These are phyloP conservation scores for Gopherus evgoodei DNA, from an alignment of 2,113 vertebrate genomes.

Conservation along the genomic window DNA sequence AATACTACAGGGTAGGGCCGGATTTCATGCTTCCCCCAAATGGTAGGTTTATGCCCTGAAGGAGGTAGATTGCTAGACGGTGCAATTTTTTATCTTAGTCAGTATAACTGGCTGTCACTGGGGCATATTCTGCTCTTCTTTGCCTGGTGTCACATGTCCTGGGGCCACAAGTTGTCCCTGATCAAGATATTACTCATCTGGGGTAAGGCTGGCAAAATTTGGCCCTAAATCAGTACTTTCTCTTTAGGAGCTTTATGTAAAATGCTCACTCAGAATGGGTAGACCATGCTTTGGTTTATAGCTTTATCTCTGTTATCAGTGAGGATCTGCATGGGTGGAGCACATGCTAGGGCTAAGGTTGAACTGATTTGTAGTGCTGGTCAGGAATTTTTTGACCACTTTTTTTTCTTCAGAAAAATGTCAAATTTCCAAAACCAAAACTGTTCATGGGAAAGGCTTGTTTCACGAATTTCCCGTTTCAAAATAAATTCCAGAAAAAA, in stretches of 20 bases:
- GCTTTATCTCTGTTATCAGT: not conserved
- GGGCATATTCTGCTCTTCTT: not conserved
- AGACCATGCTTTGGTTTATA: not conserved
- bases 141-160: not conserved
- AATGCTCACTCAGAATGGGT: fast-evolving
- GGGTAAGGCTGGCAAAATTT: not conserved
- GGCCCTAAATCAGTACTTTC: not conserved
- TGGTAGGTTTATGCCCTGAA: not conserved
- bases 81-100: fast-evolving
- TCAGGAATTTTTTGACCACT: not conserved
- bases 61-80: not conserved
- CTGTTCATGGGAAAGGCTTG: not conserved
- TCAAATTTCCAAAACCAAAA: not conserved
- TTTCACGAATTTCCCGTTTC: not conserved
- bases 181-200: not conserved
- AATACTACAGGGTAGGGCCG: fast-evolving
- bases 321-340: not conserved
- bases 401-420: not conserved
- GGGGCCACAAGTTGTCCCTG: not conserved
- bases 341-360: not conserved
- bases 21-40: not conserved
- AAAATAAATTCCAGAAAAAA: not conserved
- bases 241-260: not conserved
- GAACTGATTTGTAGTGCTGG: not conserved
- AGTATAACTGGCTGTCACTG: not conserved